Base-by-base conservation (phyloP, 2,113 vertebrate species). In the Brachyhypopomus gauderio region DNA sequence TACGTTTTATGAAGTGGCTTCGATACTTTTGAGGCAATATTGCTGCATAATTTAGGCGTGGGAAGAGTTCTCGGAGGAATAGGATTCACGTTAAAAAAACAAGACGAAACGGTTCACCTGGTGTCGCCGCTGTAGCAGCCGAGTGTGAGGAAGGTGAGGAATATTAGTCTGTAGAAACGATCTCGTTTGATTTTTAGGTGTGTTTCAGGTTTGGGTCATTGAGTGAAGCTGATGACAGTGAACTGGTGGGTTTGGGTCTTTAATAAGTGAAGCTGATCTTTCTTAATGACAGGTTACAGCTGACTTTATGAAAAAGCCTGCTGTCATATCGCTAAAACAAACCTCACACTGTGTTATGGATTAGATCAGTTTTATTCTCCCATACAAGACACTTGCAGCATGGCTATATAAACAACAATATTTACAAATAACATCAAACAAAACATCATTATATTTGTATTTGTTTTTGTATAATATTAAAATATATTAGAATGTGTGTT, bases 141-240 rank as follows among this genome's bases (percentile, higher is more conserved):
- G 27, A 62, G 45, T 75, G 30, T 56, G 38, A 63, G 75, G 20
- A 75, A 75, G 79, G 79, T 81, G 75, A 59, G 72, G 41, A 16
- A 72, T 59, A n/a, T n/a, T n/a, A n/a, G n/a, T n/a, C n/a, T n/a
- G n/a, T n/a, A n/a, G n/a, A n/a, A n/a, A n/a, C n/a, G n/a, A n/a
- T n/a, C n/a, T 52, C 45, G 8, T 52, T 52, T 52, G 12, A 52
- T 52, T 11, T 48, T 14, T 52, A 14, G 45, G 45, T 14, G 45
- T 52, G 45, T 7, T 52, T 52, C 3, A 52, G 12, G 12, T 14
- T 52, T 52, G 45, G 14, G 45, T 3, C 11, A 52, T 52, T 52
- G 14, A 11, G 45, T 11, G 1, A 1, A 0, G 45, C 12, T 52
- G 14, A n/a, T n/a, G n/a, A n/a, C 45, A 14, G 11, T 52, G 45